These are phyloP conservation scores for Spheniscus mendiculus DNA, from an alignment of 2,113 vertebrate genomes.

Conservation along the genomic window DNA sequence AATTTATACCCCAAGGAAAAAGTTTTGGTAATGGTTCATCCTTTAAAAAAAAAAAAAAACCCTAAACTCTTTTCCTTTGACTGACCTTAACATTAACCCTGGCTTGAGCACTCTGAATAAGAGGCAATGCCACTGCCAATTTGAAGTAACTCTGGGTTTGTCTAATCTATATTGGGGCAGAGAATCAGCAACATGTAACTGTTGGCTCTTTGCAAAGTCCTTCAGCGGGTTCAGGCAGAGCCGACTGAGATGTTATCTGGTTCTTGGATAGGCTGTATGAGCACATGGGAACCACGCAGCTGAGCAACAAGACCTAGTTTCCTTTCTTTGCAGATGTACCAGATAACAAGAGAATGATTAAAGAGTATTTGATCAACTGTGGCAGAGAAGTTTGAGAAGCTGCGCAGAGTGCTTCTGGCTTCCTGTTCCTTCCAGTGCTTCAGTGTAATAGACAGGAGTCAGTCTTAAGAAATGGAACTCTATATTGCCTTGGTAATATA, in stretches of 20 bases:
- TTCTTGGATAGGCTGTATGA: background rate
- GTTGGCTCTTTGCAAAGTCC: background rate
- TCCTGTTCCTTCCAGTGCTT: background rate
- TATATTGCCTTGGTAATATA: background rate
- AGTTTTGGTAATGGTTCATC: background rate
- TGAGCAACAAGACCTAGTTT: background rate
- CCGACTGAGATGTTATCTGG: background rate
- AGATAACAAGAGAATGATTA: background rate
- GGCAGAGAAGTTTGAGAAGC: background rate
- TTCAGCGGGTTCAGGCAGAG: background rate
- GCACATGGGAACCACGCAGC: background rate
- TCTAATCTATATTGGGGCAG: background rate
- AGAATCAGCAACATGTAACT: background rate
- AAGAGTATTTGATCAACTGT: background rate
- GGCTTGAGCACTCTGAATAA: background rate
- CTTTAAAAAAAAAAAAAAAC: background rate
- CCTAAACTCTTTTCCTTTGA: background rate
- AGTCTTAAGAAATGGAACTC: background rate
- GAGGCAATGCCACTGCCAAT: background rate
- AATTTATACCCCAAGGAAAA: background rate
- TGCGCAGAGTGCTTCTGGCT: background rate
- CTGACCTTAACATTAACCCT: background rate
- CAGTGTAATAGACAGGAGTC: background rate
- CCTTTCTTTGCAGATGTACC: background rate
- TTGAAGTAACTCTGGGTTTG: background rate